Percentiles rank a stretch among this genome's conserved stretches.
Conservation (phyloP, 92 coral and sea anemone genomes). For the Zoanthus sansibaricus region DNA sequence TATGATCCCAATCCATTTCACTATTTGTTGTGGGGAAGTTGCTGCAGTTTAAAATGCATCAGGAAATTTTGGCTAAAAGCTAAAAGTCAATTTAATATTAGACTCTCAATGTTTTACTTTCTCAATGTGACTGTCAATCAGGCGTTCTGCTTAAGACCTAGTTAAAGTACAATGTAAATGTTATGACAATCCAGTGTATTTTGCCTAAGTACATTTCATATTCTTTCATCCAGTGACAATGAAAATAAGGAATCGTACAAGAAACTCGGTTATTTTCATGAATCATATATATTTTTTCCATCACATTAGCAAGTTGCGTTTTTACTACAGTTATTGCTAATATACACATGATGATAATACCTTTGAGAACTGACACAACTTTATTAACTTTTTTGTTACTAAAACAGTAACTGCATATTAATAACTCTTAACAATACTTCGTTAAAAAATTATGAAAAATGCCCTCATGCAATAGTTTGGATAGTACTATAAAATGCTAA, state of each 20-base stretch:
- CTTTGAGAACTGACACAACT: no score
- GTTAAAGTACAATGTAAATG: conserved; percentile 9
- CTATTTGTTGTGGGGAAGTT: conserved; percentile 23
- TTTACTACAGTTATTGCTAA: background rate
- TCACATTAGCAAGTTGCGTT: background rate
- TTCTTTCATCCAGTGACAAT: conserved; percentile 5
- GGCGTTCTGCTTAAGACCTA: conserved; percentile 8
- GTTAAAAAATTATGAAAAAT: conserved; percentile 3
- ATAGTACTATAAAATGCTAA: background rate
- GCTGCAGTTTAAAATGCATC: conserved; percentile 15
- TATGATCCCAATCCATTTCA: conserved; percentile 28
- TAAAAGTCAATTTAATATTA: conserved; percentile 21
- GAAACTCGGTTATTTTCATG: background rate
- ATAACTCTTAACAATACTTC: conserved; percentile 5
- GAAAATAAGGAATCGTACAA: background rate
- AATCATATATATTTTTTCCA: background rate
- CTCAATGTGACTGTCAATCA: background rate
- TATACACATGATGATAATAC: no score
- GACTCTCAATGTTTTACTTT: background rate
- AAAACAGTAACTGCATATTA: background rate
- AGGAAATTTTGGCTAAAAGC: conserved; percentile 18
- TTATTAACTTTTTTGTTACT: no score
- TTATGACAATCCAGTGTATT: conserved; percentile 7
- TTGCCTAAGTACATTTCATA: conserved; percentile 9
- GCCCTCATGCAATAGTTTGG: background rate